phyloP scores from a whole-genome alignment of 2,113 vertebrate species.

The Talpa occidentalis region DNA sequence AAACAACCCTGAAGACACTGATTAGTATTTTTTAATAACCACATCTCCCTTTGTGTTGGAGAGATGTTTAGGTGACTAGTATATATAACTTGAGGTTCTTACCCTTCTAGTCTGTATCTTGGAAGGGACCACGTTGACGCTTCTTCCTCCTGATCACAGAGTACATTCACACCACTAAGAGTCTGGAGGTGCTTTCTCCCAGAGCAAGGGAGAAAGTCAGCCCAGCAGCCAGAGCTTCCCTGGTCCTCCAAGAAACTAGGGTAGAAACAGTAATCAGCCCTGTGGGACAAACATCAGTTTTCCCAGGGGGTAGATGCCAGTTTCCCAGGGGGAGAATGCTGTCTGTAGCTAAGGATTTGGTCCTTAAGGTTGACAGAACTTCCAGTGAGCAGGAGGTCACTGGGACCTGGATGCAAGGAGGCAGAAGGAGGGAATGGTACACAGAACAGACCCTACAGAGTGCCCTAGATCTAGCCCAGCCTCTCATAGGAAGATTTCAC shows the following conservation, averaged over 20 bases:
- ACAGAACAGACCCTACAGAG: background rate
- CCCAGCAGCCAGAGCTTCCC: background rate
- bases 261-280: background rate
- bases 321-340: too few relatives aligned
- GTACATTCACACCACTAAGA: background rate
- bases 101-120: too few relatives aligned
- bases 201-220: background rate
- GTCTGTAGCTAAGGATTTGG: background rate
- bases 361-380: background rate
- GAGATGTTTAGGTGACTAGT: background rate
- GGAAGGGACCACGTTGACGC: background rate
- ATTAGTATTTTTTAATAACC: background rate
- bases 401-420: background rate
- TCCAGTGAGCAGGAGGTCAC: background rate
- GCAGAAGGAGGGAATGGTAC: too few relatives aligned
- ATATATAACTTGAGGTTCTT: too few relatives aligned
- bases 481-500: background rate
- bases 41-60: background rate
- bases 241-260: background rate
- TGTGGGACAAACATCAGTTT: background rate
- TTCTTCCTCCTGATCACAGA: background rate
- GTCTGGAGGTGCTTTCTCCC: too few relatives aligned
- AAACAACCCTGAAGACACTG: background rate
- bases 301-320: background rate
- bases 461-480: background rate